Evolutionary conservation across 2,888 invertebrate species (phyloP).

Genomic region (Bellardia bayeri): DNA sequence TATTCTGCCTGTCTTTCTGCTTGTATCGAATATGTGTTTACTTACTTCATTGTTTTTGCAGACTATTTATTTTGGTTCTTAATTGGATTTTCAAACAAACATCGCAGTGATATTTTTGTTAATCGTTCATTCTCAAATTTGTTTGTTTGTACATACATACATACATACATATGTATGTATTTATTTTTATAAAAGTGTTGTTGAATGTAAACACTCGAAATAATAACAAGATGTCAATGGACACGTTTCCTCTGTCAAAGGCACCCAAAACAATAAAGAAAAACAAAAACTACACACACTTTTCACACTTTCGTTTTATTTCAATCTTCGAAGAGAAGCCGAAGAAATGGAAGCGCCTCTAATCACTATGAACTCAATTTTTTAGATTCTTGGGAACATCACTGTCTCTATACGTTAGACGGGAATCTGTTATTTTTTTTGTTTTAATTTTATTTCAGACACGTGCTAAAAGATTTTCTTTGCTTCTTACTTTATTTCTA

Average conservation of each 20-base stretch:
- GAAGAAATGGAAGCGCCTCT: conserved; percentile 43
- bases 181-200: conserved; percentile 47
- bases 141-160: too few relatives aligned
- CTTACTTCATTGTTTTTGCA: not conserved
- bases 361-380: conserved; percentile 44
- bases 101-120: not conserved
- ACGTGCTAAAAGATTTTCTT: conserved; percentile 62
- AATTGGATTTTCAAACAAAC: conserved; percentile 23
- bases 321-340: conserved; percentile 10
- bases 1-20: not conserved
- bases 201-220: conserved; percentile 29
- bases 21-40: not conserved
- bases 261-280: not conserved
- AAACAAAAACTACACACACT: conserved; percentile 18
- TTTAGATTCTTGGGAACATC: conserved; percentile 28
- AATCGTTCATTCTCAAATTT: not conserved
- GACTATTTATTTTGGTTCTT: conserved; percentile 28
- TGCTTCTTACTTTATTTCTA: conserved; percentile 42
- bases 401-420: conserved; percentile 43
- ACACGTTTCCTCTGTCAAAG: conserved; percentile 62
- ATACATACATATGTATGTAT: too few relatives aligned
- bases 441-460: conserved; percentile 40
- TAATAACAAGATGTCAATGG: conserved; percentile 68
- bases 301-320: conserved; percentile 56
- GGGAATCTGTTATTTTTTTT: conserved; percentile 25